These are phyloP conservation scores for Aurelia coerulea DNA, from an alignment of 30 jellyfish, hydroid and myxozoan species.

Conservation along the genomic window DNA sequence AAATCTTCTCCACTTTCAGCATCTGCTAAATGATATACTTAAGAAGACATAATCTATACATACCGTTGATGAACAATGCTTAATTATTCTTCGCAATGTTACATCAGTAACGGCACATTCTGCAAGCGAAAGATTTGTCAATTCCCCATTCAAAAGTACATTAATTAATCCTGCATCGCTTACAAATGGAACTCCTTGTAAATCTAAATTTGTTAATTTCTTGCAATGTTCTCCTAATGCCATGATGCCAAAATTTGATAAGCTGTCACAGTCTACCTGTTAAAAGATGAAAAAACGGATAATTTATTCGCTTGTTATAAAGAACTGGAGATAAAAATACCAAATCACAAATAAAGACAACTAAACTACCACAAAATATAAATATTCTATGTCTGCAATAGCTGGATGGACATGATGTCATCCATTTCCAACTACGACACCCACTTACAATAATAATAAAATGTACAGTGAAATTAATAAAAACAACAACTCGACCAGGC, in stretches of 20 bases:
- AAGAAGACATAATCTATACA: neutral
- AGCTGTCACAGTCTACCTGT: slow-evolving; percentile 81
- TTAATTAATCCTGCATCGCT: slow-evolving; percentile 61
- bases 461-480: too few species aligned
- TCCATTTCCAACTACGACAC: too few species aligned
- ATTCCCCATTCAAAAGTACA: slow-evolving; percentile 14
- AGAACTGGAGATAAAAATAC: neutral
- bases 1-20: too few species aligned
- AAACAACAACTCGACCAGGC: too few species aligned
- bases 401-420: too few species aligned
- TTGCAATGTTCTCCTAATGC: slow-evolving; percentile 60
- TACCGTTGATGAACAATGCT: slow-evolving; percentile 22
- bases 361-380: too few species aligned
- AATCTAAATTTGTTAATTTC: slow-evolving; percentile 55
- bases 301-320: neutral
- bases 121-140: slow-evolving; percentile 57
- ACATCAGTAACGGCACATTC: slow-evolving; percentile 84
- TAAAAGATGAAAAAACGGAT: neutral
- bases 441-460: too few species aligned
- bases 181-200: slow-evolving; percentile 82
- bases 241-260: slow-evolving; percentile 69
- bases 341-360: too few species aligned
- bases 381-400: too few species aligned
- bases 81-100: slow-evolving; percentile 32
- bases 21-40: too few species aligned